Conservation (phyloP, 1,140 invertebrate species). For the Macrosteles quadrilineatus region DNA sequence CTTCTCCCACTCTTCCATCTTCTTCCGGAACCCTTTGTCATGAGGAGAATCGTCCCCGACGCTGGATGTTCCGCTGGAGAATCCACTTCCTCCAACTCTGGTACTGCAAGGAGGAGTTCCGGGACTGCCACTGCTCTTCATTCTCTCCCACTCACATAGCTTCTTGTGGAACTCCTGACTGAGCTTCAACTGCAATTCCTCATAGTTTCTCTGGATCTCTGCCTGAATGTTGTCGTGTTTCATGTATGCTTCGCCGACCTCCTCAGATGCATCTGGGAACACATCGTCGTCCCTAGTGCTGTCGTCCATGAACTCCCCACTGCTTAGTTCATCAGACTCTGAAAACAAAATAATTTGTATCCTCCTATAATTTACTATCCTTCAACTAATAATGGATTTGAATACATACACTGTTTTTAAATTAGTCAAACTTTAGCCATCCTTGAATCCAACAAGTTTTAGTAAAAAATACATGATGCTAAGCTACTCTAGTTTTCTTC, state of each 20-base stretch:
- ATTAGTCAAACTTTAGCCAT: no score
- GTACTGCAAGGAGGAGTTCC: slow-evolving; percentile 29
- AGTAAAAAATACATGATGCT: no score
- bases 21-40: slow-evolving; percentile 46
- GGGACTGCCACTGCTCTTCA: slow-evolving; percentile 49
- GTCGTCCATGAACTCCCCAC: slow-evolving; percentile 38
- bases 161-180: slow-evolving; percentile 72
- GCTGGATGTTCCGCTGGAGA: slow-evolving; percentile 35
- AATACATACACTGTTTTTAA: no score
- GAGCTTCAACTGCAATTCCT: slow-evolving; percentile 65
- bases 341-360: no score
- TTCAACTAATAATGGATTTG: no score
- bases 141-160: slow-evolving; percentile 68
- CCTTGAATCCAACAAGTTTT: no score
- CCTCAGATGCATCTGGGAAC: neutral
- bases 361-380: no score
- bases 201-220: slow-evolving; percentile 61
- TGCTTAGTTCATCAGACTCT: slow-evolving; percentile 41
- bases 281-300: slow-evolving; percentile 29
- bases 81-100: slow-evolving; percentile 18
- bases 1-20: slow-evolving; percentile 50
- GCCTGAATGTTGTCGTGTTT: slow-evolving; percentile 46
- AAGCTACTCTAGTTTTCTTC: no score
- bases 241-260: neutral
- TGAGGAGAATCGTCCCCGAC: slow-evolving; percentile 43